phyloP scores from a whole-genome alignment of 1,140 invertebrate genomes.

The Gyrodactylus salaris region DNA sequence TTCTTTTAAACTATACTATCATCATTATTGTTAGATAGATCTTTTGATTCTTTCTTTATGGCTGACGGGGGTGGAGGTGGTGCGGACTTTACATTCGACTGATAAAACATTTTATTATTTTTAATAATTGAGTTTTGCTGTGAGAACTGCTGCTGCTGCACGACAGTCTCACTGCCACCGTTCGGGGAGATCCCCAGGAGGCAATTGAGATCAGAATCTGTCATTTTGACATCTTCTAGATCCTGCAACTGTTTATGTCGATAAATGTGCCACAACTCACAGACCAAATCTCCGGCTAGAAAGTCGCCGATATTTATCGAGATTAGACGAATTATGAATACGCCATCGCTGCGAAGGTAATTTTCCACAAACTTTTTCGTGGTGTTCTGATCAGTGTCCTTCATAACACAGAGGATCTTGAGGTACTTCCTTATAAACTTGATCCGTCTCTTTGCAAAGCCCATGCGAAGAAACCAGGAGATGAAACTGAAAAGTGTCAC shows the following conservation, averaged over 20 bases:
- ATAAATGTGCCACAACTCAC: slow-evolving; percentile 6
- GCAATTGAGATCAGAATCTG: not conserved
- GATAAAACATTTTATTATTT: not conserved
- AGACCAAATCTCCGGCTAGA: slow-evolving; percentile 9
- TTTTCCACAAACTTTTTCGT: slow-evolving; percentile 8
- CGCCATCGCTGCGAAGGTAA: slow-evolving; percentile 10
- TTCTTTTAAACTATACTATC: not conserved
- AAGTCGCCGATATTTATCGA: slow-evolving; percentile 10
- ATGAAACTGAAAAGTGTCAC: not conserved
- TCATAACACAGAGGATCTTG: slow-evolving; percentile 3
- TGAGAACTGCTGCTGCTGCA: not conserved
- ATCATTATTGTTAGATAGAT: not conserved
- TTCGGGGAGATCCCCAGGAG: not conserved
- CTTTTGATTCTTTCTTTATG: not conserved
- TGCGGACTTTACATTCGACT: not conserved
- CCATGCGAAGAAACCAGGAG: slow-evolving; percentile 5
- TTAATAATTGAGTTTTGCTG: not conserved
- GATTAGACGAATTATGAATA: slow-evolving; percentile 10
- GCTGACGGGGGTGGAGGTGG: not conserved
- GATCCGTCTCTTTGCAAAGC: not conserved
- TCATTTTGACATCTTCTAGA: not conserved
- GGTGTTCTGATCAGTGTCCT: slow-evolving; percentile 4
- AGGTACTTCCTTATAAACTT: slow-evolving; percentile 7
- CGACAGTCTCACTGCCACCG: too few species aligned
- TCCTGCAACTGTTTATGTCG: slow-evolving; percentile 5